Conservation (phyloP, 1,140 invertebrate genomes). For the Zaprionus inermis region DNA sequence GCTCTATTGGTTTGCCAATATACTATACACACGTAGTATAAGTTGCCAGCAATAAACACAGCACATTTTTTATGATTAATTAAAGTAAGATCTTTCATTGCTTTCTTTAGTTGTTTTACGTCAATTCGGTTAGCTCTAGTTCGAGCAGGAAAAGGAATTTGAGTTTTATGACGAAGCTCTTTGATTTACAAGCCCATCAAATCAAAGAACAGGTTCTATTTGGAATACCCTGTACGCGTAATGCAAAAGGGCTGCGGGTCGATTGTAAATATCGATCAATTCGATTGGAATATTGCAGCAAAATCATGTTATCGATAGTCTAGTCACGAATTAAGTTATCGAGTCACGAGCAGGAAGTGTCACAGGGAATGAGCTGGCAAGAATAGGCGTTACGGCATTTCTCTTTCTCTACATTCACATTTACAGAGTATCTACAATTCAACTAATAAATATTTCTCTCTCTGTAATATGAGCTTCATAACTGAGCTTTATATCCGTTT, state of each 20-base stretch:
- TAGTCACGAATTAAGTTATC: neutral
- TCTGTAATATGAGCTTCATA: neutral
- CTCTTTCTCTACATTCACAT: neutral
- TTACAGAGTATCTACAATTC: neutral
- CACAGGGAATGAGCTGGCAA: too few species aligned
- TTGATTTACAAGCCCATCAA: slow-evolving; percentile 14
- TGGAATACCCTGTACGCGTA: neutral
- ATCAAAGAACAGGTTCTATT: slow-evolving; percentile 8
- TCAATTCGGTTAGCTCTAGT: neutral
- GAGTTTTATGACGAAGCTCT: slow-evolving; percentile 7
- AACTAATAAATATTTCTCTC: neutral
- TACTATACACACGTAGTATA: neutral
- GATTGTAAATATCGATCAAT: neutral
- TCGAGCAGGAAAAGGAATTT: slow-evolving; percentile 5
- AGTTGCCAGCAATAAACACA: slow-evolving; percentile 8
- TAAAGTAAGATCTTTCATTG: slow-evolving; percentile 2
- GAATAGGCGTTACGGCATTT: neutral
- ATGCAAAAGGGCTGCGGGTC: neutral
- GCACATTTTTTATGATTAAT: slow-evolving; percentile 11
- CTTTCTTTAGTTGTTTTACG: neutral
- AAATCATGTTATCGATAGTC: neutral
- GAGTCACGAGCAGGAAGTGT: neutral
- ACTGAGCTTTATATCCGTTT: neutral
- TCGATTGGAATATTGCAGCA: too few species aligned
- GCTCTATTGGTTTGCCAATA: slow-evolving; percentile 14